A percentile compares a stretch with the other conserved stretches of the same genome.
Conservation (phyloP, 2,113 vertebrate species). For the Conger conger region DNA sequence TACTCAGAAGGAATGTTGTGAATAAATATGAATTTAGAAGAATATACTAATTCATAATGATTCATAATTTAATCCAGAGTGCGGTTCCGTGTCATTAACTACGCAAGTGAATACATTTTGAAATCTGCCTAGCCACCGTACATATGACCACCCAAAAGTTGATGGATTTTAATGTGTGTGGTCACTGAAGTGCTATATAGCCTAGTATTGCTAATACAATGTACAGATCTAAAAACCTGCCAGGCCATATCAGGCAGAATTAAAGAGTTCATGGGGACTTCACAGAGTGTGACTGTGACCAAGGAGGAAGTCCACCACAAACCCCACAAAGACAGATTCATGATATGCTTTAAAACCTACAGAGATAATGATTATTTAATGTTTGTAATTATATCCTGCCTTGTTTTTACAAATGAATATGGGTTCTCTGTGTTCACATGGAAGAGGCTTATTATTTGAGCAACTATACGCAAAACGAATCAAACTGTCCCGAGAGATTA, state of each 20-base stretch:
- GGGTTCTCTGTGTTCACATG: neutral
- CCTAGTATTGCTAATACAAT: neutral
- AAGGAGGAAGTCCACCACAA: neutral
- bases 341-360: neutral
- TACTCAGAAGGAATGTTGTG: neutral
- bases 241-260: neutral
- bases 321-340: neutral
- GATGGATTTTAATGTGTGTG: neutral
- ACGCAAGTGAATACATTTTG: neutral
- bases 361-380: conserved; percentile 12
- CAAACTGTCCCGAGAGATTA: neutral
- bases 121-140: too few species aligned
- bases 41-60: neutral
- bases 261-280: neutral
- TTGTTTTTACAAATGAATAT: neutral
- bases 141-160: neutral
- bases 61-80: neutral
- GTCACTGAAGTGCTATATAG: neutral
- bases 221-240: neutral
- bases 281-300: neutral
- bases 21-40: neutral
- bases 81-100: neutral
- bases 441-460: neutral
- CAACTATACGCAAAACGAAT: conserved; percentile 13
- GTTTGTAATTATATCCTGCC: neutral